Evolutionary conservation across 2,888 invertebrate species (phyloP).

Genomic region (Pseudoips prasinana): DNA sequence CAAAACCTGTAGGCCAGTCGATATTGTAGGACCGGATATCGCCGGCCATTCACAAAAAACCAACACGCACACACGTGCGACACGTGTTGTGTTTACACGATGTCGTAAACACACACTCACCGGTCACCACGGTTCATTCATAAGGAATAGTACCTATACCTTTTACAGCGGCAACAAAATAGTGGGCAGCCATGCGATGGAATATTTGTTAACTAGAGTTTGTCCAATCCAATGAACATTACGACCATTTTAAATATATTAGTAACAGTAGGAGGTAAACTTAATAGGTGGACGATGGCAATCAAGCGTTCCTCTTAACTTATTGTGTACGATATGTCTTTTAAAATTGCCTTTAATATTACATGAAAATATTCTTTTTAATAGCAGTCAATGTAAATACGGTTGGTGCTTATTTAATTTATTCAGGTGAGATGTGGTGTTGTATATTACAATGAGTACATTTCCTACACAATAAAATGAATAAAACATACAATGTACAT

Average conservation of each 20-base stretch:
- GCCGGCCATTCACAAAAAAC: slow-evolving; percentile 79
- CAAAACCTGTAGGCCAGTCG: slow-evolving; percentile 71
- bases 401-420: neutral
- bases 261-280: slow-evolving; percentile 41
- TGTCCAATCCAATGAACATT: slow-evolving; percentile 41
- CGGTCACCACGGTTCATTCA: slow-evolving; percentile 71
- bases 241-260: slow-evolving; percentile 40
- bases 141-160: slow-evolving; percentile 63
- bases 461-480: too few species aligned
- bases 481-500: too few species aligned
- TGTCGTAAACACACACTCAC: slow-evolving; percentile 49
- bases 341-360: slow-evolving; percentile 17
- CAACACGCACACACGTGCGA: slow-evolving; percentile 53
- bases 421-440: too few species aligned
- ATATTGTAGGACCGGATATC: slow-evolving; percentile 77
- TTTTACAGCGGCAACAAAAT: slow-evolving; percentile 62
- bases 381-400: slow-evolving; percentile 9
- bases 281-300: slow-evolving; percentile 20
- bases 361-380: slow-evolving; percentile 8
- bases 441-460: too few species aligned
- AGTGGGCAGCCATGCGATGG: slow-evolving; percentile 48
- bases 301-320: slow-evolving; percentile 18
- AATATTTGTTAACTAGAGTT: slow-evolving; percentile 46
- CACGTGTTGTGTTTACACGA: slow-evolving; percentile 38
- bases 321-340: slow-evolving; percentile 20